These are phyloP conservation scores for Tricholaema leucomelas DNA, from an alignment of 2,113 vertebrate genomes.

Conservation along the genomic window DNA sequence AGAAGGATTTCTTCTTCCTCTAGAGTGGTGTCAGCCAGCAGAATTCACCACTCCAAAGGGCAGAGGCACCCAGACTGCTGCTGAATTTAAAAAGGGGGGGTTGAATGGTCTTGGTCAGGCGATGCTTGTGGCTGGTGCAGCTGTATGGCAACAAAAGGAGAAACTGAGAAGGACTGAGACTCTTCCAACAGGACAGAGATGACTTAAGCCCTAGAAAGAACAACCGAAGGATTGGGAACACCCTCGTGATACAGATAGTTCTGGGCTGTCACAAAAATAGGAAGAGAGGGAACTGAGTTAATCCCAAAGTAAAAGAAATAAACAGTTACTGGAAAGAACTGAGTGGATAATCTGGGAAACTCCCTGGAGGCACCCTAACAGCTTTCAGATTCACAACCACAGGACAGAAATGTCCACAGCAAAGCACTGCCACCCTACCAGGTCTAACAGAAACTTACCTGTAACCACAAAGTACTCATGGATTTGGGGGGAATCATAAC, in stretches of 20 bases:
- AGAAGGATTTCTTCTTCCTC: constrained; percentile 58
- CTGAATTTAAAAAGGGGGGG: constrained; percentile 60
- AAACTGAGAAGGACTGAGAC: constrained; percentile 9
- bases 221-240: not conserved
- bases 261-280: not conserved
- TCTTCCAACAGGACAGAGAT: not conserved
- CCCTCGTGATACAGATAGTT: not conserved
- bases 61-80: constrained; percentile 32
- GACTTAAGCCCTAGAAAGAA: not conserved
- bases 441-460: not conserved
- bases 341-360: not conserved
- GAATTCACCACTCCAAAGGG: constrained; percentile 53
- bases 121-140: constrained; percentile 57
- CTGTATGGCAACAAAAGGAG: constrained; percentile 53
- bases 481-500: not conserved
- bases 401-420: not conserved
- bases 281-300: not conserved
- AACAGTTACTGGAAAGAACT: not conserved
- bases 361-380: not conserved
- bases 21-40: constrained; percentile 58
- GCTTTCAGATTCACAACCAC: not conserved
- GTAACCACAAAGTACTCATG: not conserved
- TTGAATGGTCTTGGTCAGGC: constrained; percentile 50
- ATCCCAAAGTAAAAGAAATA: not conserved
- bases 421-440: not conserved